These are phyloP conservation scores for Acropternis orthonyx DNA, from an alignment of 2,797 vertebrate species.

Conservation along the genomic window DNA sequence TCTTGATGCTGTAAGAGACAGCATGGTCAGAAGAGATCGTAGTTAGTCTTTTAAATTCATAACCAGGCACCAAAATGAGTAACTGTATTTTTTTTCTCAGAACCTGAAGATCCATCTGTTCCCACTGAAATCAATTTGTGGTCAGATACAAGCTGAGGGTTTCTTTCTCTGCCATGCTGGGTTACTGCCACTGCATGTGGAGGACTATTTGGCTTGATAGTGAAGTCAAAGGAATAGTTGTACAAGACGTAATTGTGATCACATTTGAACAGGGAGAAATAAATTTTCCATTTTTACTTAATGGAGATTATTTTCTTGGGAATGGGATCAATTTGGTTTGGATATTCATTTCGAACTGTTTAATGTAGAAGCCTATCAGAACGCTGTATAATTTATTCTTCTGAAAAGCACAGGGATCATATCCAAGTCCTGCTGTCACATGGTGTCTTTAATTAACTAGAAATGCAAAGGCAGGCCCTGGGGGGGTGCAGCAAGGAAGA, in stretches of 20 bases:
- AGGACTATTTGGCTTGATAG: background rate
- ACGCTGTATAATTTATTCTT: background rate
- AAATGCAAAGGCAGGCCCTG: background rate
- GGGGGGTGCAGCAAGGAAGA: background rate
- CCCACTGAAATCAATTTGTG: slow-evolving; percentile 30
- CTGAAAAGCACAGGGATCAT: background rate
- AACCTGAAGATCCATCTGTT: slow-evolving; percentile 21
- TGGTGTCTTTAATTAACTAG: background rate
- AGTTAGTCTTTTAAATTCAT: background rate
- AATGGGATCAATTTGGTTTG: background rate
- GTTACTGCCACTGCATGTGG: background rate
- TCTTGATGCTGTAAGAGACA: background rate
- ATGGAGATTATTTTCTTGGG: background rate
- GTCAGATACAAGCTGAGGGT: background rate
- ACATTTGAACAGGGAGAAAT: background rate
- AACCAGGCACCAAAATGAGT: background rate
- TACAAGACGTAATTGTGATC: background rate
- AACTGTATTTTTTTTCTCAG: background rate
- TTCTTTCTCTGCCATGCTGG: background rate
- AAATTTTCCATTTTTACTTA: background rate
- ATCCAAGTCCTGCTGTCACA: background rate
- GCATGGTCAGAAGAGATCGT: background rate
- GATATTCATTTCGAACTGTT: background rate
- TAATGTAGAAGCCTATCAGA: background rate
- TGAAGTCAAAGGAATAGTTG: background rate